Base-by-base conservation (phyloP, 2,888 invertebrate species). In the Eudemis profundana region DNA sequence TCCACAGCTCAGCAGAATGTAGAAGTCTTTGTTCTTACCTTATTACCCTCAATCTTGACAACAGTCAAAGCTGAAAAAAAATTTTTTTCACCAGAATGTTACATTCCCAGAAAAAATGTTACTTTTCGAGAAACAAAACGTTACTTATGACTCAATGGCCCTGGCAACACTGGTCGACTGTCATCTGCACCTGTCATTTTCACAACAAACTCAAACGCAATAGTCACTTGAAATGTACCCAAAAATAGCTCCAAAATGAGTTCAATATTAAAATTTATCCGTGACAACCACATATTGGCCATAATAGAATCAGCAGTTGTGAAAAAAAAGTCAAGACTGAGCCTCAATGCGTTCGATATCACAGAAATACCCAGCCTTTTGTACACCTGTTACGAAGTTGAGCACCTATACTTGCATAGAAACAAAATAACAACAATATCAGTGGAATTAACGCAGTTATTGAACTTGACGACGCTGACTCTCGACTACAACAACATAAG, bases 261-360 rank as follows among this genome's bases (percentile, higher is more conserved):
- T 90, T 93, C 92, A 76, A 91, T 95, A 76, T 93, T 94, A 83
- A 93, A 95, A 85, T 95, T 94, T 84, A 93, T 95, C 76, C 94
- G 94, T 84, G 93, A 94, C 84, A 94, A 95, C 80, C 94, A 95
- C 77, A 94, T 95, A 78, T 81, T 95, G 74, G 94, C 95, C 38
- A 91, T 94, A 72, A 94, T 95, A 74, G 95, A 95, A 86, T 93
- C 94, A 77, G 94, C 94, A 8, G 89, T 93, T 64, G 85, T 85
- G 33, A 93, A 93, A 75, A 94, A 93, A 81, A 92, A 94, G 44
- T 93, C 93, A 62, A 90, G 93, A 67, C 85, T 95, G 70, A 93
- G 93, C 84, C 84, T 95, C 65, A 94, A 95, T 70, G 93, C 94
- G 68, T 95, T 93, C 75, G 95, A 95, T 87, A 93, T 95, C 67